A percentile compares a stretch with the other conserved stretches of the same genome.
phyloP scores from a whole-genome alignment of 2,797 vertebrate genomes.

The Arrhamphus sclerolepis region DNA sequence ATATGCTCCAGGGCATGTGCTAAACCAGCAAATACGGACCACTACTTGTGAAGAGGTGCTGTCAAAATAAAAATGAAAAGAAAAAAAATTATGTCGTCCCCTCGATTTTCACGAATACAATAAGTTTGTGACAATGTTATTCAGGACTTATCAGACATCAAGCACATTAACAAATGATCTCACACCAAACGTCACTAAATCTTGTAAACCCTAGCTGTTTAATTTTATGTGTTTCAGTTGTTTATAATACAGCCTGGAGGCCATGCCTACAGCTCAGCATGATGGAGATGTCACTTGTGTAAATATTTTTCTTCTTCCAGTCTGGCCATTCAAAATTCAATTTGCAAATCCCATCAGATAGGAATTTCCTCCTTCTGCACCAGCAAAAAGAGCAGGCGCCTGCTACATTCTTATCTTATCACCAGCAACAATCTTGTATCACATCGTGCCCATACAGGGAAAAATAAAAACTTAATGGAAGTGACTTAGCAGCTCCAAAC shows the following conservation, averaged over 20 bases:
- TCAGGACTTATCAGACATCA: too few relatives aligned
- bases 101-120: too few relatives aligned
- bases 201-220: constrained; percentile 20
- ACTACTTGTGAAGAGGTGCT: too few relatives aligned
- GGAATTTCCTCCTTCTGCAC: constrained; percentile 78
- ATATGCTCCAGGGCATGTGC: too few relatives aligned
- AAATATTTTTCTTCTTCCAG: constrained; percentile 70
- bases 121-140: too few relatives aligned
- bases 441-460: constrained; percentile 82
- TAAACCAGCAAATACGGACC: too few relatives aligned
- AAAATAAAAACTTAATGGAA: constrained; percentile 70
- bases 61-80: too few relatives aligned
- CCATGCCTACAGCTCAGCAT: constrained; percentile 35
- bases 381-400: constrained; percentile 72
- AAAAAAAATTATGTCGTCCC: too few relatives aligned
- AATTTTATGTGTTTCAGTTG: constrained; percentile 35
- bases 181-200: constrained; percentile 12
- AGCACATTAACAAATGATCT: too few relatives aligned
- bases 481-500: constrained; percentile 65
- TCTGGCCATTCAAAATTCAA: constrained; percentile 78
- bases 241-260: constrained; percentile 36
- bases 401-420: constrained; percentile 84
- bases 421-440: constrained; percentile 77
- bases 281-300: constrained; percentile 68
- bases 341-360: constrained; percentile 82